Base-by-base conservation (phyloP, 2,888 invertebrate species). In the Nezara viridula region DNA sequence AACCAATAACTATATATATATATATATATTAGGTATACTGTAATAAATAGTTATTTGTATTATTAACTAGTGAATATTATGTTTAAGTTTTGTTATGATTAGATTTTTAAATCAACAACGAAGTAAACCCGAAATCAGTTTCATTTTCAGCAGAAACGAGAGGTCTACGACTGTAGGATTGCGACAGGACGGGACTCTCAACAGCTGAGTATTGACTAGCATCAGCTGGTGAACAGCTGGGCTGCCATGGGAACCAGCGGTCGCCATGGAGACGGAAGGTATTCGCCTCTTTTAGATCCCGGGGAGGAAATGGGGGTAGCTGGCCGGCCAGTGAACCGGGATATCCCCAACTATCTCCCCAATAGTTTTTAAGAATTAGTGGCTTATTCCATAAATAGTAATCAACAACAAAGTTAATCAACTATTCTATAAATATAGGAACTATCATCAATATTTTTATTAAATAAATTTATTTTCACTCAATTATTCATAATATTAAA, bases 161-260 rank as follows among this genome's bases (percentile, higher is more conserved):
- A 86, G 86, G 55, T 86, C 86, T 86, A 52, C 55, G 55, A 86
- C 37, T 60, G 32, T 9, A 55, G 40, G 40, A 40, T 86, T 86
- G 86, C 52, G 86, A 52, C 50, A 86, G 86, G 50, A 55, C 32
- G 55, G 86, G 55, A 14, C 10, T 16, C 55, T 12, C 40, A 86
- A 52, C 86, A 86, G 86, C 86, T 86, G 86, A 55, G 86, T 86
- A 86, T 86, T 86, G 86, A 86, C 86, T 86, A 16, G 60, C n/a
- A 86, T 86, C 86, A 86, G 86, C 86, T 86, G 86, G 40, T 27
- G 86, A 86, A 86, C 86, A 86, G 86, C 55, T 86, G 55, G 49
- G 86, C 55, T 86, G 86, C 86, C 86, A 86, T 86, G 86, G 86
- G 40, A 55, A 86, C 86, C 55, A n/a, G n/a, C 24, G 55, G 86